Percentiles rank a stretch among this genome's conserved stretches.
Conservation (phyloP, 1,140 invertebrate species). For the Solenopsis invicta region DNA sequence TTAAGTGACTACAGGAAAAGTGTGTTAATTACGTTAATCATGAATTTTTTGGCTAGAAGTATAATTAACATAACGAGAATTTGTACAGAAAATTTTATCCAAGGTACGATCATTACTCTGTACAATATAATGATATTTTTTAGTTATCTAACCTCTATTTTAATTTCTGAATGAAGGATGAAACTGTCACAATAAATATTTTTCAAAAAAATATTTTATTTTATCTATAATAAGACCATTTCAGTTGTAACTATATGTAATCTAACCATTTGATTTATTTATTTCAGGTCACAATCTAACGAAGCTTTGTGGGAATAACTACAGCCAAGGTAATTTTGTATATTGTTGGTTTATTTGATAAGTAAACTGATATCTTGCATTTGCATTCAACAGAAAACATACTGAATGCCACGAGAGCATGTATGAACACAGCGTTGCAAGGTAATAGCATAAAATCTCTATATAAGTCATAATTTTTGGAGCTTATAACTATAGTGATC, state of each 20-base stretch:
- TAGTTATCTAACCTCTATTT: constrained; percentile 41
- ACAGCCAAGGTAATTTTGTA: constrained; percentile 52
- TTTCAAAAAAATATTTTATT: neutral
- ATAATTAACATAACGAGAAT: constrained; percentile 68
- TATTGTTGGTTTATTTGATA: constrained; percentile 17
- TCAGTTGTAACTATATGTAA: neutral
- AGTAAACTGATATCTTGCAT: constrained; percentile 5
- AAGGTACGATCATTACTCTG: constrained; percentile 68
- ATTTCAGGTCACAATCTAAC: constrained; percentile 52
- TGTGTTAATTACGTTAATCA: constrained; percentile 52
- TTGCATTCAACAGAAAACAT: constrained; percentile 66
- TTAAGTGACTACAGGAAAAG: constrained; percentile 19
- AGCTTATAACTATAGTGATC: neutral
- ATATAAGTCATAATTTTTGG: neutral
- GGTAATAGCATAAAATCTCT: constrained; percentile 68
- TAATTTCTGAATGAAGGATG: constrained; percentile 24
- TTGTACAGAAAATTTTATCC: constrained; percentile 67
- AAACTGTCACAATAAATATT: neutral
- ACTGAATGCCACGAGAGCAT: constrained; percentile 59
- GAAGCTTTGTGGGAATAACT: neutral
- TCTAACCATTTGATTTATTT: neutral
- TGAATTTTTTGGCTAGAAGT: constrained; percentile 76
- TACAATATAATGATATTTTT: neutral
- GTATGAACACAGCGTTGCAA: constrained; percentile 69
- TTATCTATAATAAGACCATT: neutral